phyloP scores from a whole-genome alignment of 2,888 invertebrate species.

The Zygothrica quintamaculata region DNA sequence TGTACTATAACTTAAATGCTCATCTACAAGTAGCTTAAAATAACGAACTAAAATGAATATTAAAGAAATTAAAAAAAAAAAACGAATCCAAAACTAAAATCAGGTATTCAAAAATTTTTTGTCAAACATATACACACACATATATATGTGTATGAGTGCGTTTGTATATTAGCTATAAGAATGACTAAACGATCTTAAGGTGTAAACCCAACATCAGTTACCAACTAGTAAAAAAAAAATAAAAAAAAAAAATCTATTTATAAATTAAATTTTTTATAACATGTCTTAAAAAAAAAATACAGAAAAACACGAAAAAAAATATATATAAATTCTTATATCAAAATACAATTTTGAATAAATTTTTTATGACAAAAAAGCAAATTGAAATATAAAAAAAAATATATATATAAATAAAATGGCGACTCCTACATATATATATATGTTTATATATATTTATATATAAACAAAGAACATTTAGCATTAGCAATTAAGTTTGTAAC shows the following conservation, averaged over 20 bases:
- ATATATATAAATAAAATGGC: slow-evolving; percentile 28
- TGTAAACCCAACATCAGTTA: slow-evolving; percentile 2
- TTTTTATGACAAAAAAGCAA: slow-evolving; percentile 45
- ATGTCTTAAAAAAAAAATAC: slow-evolving; percentile 39
- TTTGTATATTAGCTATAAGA: slow-evolving; percentile 49
- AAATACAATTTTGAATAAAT: slow-evolving; percentile 80
- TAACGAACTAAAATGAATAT: slow-evolving; percentile 62
- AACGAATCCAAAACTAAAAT: slow-evolving; percentile 78
- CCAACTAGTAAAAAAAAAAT: slow-evolving; percentile 7
- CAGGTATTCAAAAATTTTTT: slow-evolving; percentile 75
- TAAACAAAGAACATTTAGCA: slow-evolving; percentile 38
- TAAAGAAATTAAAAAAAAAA: too few relatives aligned
- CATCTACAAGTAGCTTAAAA: slow-evolving; percentile 70
- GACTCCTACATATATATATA: slow-evolving; percentile 20
- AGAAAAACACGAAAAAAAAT: slow-evolving; percentile 6
- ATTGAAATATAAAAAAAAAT: slow-evolving; percentile 26
- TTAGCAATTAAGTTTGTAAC: slow-evolving; percentile 59
- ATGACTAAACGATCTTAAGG: slow-evolving; percentile 31
- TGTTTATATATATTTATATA: slow-evolving; percentile 26
- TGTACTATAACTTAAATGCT: slow-evolving; percentile 50
- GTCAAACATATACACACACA: slow-evolving; percentile 50
- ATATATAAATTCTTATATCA: slow-evolving; percentile 74
- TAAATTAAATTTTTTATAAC: slow-evolving; percentile 59
- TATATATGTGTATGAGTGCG: slow-evolving; percentile 19
- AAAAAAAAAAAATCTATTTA: slow-evolving; percentile 36